Base-by-base conservation (phyloP, 2,888 invertebrate genomes). In the Chirona hameri region DNA sequence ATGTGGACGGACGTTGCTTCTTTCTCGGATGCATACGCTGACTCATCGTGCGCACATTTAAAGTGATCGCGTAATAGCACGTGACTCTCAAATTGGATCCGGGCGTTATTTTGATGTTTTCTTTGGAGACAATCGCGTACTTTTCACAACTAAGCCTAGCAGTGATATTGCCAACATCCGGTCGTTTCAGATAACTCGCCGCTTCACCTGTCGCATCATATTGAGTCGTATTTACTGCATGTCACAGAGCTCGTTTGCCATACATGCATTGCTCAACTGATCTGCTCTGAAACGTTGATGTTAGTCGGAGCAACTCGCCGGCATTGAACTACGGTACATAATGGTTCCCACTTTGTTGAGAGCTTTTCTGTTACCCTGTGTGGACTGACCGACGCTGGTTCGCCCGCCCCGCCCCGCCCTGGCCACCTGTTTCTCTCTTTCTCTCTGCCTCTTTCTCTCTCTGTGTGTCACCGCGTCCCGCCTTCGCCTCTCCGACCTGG, bases 381-480 rank as follows among this genome's bases (percentile, higher is more conserved):
- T 18, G 52, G 76, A 76, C 39, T 76, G 76, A 76, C 76, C 76
- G 9, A 24, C 24, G 24, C 39, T 46, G 76, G 76, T 76, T 76
- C 46, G 76, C 76, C 76, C 65, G 52, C 52, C 52, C 52, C 18
- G 52, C 52, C 31, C 76, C 46, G 46, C 76, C 76, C 76, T 46
- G 76, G 27, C 21, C 76, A 39, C 39, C 83, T 21, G 52, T 80
- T 81, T 12, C 52, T 52, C 52, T 52, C 52, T 52, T 12, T 39
- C 10, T 52, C 55, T 24, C 81, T 52, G 14, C 4, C 27, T 14
- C 81, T 55, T 12, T 39, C 39, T 14, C 57, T 31, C 81, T 31
- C 27, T 81, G 29, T 81, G 60, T 57, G 46, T 81, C 60, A 31
- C 46, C 69, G 65, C 48, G 57, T 81, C 60, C 48, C 24, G 27